Evolutionary conservation across 2,888 invertebrate species (phyloP), one percentile per base, ranked within the genome.

Genomic region (Drosophila multiciliata): DNA sequence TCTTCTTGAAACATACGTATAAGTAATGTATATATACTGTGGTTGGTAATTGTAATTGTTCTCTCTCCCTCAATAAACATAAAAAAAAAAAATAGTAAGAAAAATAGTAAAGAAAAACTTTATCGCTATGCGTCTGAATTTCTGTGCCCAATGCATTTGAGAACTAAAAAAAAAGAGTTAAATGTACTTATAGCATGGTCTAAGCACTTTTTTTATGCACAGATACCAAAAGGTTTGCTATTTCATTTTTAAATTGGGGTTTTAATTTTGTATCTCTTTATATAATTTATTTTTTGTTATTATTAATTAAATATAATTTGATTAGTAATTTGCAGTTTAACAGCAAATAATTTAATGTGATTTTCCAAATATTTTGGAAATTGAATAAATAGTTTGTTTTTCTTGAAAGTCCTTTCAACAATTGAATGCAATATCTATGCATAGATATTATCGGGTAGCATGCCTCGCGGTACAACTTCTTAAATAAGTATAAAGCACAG

Each of bases 401-500:
- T 61, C 23, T 55, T 48, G 75, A 71, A 76, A 75, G 54, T 66
- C 61, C 20, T 57, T 74, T 11, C 68, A 53, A 68, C 71, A 71
- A 53, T 60, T 71, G 53, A 20, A 54, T 59, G 40, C 54, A 75
- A 60, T 61, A 64, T 64, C 52, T 74, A 49, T 66, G 45, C 38
- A 65, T 64, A 62, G 58, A 60, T 60, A 74, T 58, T 57, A 26
- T 54, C 54, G 26, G 60, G 7, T 58, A 62, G 38, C 33, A 63
- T 63, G 53, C 62, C 49, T 52, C 38, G 53, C 61, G 48, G 70
- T 58, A 26, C 55, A 67, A 66, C 55, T 49, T 74, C 90, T 89
- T 87, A 89, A 90, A 78, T 75, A 74, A 75, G 67, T 87, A 84
- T 83, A 90, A 89, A 89, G 82, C 86, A 90, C 83, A 91, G 87